Base-by-base conservation (phyloP, 2,888 invertebrate species). In the Nemotelus nigrinus region DNA sequence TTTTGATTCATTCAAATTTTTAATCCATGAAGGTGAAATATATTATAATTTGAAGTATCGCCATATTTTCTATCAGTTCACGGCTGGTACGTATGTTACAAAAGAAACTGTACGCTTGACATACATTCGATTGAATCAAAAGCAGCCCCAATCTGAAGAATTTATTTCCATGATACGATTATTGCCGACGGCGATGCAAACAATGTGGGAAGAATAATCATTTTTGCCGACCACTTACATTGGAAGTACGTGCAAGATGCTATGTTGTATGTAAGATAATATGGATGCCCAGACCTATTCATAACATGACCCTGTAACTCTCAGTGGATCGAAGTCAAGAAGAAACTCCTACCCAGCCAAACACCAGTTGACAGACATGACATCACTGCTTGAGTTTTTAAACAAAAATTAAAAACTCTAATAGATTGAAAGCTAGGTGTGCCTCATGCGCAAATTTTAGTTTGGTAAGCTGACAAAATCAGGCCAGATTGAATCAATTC, bases 401-500 rank as follows among this genome's bases (percentile, higher is more conserved):
- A 8, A 71, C 53, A 41, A 71, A 50, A 50, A 8, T 50, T 50
- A 50, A 50, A 50, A 50, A 6, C 53, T 6, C 8, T 50, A 8
- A 25, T 25, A 25, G 25, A 4, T 25, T 58, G 85, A 75, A 86
- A 85, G 76, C 78, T 83, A 63, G 84, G 84, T 47, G 79, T 85
- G 65, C 53, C 53, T 6, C 53, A 50, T 8, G 53, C 53, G 8
- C 53, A 50, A 6, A 82, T 83, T 80, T 65, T 86, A 44, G 53
- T 84, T 81, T 86, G 84, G 86, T 80, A 85, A 10, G 67, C 79
- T 8, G 80, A 83, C 0, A 84, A 82, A 81, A 82, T 84, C 5
- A 60, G 72, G 4, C 81, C 84, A n/a, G 77, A 84, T 67, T 76
- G 84, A 82, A 83, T 85, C 48, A 83, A 83, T 83, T 44, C 77